These are phyloP conservation scores for Drosophila bocki DNA, from an alignment of 1,140 invertebrate species.

Conservation along the genomic window DNA sequence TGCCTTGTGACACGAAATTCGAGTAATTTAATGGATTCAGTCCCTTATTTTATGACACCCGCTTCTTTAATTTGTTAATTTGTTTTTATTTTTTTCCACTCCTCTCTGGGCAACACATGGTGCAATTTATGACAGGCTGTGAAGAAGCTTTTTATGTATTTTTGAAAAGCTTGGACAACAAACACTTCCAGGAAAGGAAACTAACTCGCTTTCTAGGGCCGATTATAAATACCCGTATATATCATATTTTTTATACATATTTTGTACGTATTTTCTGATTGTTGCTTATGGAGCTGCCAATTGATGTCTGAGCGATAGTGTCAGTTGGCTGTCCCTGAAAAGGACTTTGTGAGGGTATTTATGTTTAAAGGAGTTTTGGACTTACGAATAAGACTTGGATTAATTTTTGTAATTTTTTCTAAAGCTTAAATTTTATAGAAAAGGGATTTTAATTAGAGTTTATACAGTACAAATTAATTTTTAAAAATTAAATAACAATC, in stretches of 20 bases:
- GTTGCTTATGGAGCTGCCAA: conserved; percentile 50
- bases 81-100: conserved; percentile 40
- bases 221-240: conserved; percentile 39
- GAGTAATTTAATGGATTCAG: conserved; percentile 60
- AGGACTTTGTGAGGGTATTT: neutral
- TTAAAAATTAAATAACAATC: neutral
- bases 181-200: conserved; percentile 66
- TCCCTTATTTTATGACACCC: conserved; percentile 74
- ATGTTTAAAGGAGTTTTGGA: too few species aligned
- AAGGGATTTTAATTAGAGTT: neutral
- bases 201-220: conserved; percentile 29
- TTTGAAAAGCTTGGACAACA: conserved; percentile 45
- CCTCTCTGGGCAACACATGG: conserved; percentile 62
- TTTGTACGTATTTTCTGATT: conserved; percentile 26
- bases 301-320: conserved; percentile 28
- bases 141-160: conserved; percentile 62
- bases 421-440: neutral
- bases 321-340: conserved; percentile 28
- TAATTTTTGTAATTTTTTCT: neutral
- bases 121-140: conserved; percentile 63
- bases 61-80: conserved; percentile 83
- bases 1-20: conserved; percentile 76
- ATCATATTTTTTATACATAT: conserved; percentile 17
- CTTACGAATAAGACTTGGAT: fast-evolving
- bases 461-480: neutral